Evolutionary conservation across 1,140 invertebrate genomes (phyloP).

Genomic region (Drosophila takahashii): DNA sequence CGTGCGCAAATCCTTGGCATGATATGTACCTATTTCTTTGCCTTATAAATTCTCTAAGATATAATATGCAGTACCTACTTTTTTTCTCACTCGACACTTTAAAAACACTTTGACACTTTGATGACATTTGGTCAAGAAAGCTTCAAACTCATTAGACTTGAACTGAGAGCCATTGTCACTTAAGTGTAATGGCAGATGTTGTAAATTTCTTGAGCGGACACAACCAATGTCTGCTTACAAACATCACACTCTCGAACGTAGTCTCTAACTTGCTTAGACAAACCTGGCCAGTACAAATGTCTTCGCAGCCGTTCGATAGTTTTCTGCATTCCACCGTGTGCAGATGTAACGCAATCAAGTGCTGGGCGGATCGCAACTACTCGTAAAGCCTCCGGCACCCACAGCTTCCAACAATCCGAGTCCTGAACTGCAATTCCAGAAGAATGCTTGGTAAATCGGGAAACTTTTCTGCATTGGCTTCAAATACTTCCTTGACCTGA

Average conservation of each 20-base stretch:
- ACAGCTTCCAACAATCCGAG: too few species aligned
- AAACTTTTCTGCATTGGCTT: too few species aligned
- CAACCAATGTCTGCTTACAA: too few species aligned
- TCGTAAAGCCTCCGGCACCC: too few species aligned
- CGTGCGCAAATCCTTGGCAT: neutral
- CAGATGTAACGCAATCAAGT: too few species aligned
- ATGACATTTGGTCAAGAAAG: too few species aligned
- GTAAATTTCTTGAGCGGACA: constrained; percentile 15
- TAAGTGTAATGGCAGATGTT: neutral
- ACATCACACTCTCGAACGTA: constrained; percentile 17
- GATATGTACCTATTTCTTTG: constrained; percentile 3
- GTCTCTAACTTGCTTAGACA: constrained; percentile 9
- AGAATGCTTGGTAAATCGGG: too few species aligned
- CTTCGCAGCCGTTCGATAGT: neutral
- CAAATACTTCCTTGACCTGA: too few species aligned
- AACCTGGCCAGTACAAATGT: constrained; percentile 6
- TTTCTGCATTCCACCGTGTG: neutral
- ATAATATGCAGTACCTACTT: neutral
- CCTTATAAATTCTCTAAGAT: constrained; percentile 2
- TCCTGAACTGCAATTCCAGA: too few species aligned
- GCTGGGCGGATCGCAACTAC: too few species aligned
- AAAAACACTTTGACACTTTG: too few species aligned
- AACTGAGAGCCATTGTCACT: constrained; percentile 25
- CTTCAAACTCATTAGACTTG: too few species aligned
- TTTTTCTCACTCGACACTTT: constrained; percentile 1